phyloP scores from a whole-genome alignment of 1,140 invertebrate genomes.

The Callitettix versicolor region DNA sequence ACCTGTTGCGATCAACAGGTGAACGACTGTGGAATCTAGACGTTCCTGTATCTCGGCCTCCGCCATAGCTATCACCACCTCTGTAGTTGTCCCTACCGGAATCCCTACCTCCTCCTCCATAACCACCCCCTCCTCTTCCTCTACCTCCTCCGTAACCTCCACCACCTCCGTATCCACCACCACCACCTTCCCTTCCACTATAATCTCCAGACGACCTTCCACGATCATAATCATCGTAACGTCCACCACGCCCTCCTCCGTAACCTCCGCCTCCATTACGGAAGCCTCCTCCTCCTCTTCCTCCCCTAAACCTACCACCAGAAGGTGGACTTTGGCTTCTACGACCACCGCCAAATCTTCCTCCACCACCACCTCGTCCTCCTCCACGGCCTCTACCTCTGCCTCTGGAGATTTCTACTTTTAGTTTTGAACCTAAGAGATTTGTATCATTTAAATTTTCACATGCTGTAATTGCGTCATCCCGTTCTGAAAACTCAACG shows the following conservation, averaged over 20 bases:
- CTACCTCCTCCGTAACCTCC: slow-evolving; percentile 27
- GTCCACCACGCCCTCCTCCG: slow-evolving; percentile 30
- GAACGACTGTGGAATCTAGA: slow-evolving; percentile 21
- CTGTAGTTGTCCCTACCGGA: slow-evolving; percentile 22
- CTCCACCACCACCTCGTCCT: slow-evolving; percentile 42
- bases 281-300: background rate
- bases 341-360: slow-evolving; percentile 37
- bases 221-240: slow-evolving; percentile 28
- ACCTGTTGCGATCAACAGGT: slow-evolving; percentile 6
- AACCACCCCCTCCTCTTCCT: slow-evolving; percentile 31
- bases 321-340: too few species aligned
- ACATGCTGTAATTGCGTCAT: slow-evolving; percentile 90
- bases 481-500: slow-evolving; percentile 91
- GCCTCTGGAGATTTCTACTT: slow-evolving; percentile 72
- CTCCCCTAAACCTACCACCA: slow-evolving; percentile 27
- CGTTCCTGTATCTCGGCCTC: slow-evolving; percentile 7
- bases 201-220: background rate
- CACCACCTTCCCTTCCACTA: background rate
- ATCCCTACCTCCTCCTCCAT: slow-evolving; percentile 24
- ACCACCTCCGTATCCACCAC: background rate
- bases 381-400: slow-evolving; percentile 44
- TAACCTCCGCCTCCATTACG: slow-evolving; percentile 24
- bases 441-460: slow-evolving; percentile 81
- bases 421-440: slow-evolving; percentile 64
- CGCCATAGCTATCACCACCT: slow-evolving; percentile 15